Evolutionary conservation across 1,140 invertebrate species (phyloP).

Genomic region (Ceratina australensis): DNA sequence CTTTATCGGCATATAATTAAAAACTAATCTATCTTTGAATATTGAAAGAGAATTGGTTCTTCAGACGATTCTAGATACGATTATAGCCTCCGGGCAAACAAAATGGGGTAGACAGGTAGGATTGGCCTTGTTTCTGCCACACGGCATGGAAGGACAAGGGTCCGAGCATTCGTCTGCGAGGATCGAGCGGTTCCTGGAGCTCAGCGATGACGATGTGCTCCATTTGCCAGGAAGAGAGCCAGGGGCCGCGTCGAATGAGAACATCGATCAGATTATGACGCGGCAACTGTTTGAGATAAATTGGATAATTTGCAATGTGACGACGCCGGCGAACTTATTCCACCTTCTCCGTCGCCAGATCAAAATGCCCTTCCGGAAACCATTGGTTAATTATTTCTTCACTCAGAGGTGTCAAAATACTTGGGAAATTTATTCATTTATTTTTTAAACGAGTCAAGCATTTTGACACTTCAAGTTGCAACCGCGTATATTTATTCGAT

Average conservation of each 20-base stretch:
- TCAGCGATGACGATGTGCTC: constrained; percentile 88
- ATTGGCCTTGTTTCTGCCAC: constrained; percentile 90
- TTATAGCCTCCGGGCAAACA: constrained; percentile 88
- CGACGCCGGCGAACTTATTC: constrained; percentile 92
- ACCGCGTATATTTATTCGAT: too few relatives aligned
- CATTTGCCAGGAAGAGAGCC: constrained; percentile 79
- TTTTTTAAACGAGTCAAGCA: too few relatives aligned
- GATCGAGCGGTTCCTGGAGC: constrained; percentile 90
- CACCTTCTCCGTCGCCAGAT: constrained; percentile 93
- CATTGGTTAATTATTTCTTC: constrained; percentile 81
- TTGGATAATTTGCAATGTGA: constrained; percentile 90
- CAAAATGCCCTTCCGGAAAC: constrained; percentile 89
- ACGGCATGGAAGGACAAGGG: constrained; percentile 94
- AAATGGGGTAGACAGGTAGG: constrained; percentile 93
- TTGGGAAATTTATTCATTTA: not conserved
- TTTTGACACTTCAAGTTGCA: too few relatives aligned
- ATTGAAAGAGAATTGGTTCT: not conserved
- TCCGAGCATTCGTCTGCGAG: constrained; percentile 92
- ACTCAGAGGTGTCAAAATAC: not conserved
- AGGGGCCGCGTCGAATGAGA: constrained; percentile 56
- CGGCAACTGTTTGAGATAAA: constrained; percentile 89
- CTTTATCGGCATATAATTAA: too few relatives aligned
- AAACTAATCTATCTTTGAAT: too few relatives aligned
- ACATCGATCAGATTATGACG: constrained; percentile 81
- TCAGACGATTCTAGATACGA: constrained; percentile 92